Percentiles rank a stretch among this genome's conserved stretches.
Evolutionary conservation across 30 jellyfish, hydroid and myxozoan species (phyloP).

Genomic region (Rhopilema esculentum): DNA sequence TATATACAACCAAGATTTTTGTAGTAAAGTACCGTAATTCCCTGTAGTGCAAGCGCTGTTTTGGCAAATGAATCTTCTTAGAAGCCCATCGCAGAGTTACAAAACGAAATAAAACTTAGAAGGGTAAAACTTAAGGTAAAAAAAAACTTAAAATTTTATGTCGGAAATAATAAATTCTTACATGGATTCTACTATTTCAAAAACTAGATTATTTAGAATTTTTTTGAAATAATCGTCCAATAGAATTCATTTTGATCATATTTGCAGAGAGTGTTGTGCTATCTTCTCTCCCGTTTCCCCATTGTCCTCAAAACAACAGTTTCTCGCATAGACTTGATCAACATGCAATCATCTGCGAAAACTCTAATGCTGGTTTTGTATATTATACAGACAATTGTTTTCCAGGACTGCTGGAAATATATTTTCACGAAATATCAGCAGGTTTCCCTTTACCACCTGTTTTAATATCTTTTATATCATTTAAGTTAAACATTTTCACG

Average conservation of each 20-base stretch:
- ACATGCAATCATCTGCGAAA: not conserved
- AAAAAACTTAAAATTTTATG: too few species aligned
- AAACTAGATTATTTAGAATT: too few species aligned
- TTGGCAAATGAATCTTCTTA: too few species aligned
- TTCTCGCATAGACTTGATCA: not conserved
- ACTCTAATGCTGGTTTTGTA: not conserved
- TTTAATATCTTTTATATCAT: not conserved
- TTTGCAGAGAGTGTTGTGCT: not conserved
- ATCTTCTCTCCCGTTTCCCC: not conserved
- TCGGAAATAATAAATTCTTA: too few species aligned
- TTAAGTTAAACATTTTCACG: not conserved
- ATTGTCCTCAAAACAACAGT: not conserved
- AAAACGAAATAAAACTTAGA: too few species aligned
- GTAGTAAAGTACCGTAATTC: too few species aligned
- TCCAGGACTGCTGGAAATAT: not conserved
- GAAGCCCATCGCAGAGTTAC: too few species aligned
- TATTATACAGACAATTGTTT: not conserved
- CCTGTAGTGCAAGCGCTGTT: too few species aligned
- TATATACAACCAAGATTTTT: too few species aligned
- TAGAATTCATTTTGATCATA: not conserved
- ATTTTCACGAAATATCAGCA: not conserved
- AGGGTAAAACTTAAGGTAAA: too few species aligned
- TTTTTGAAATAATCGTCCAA: not conserved
- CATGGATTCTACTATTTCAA: too few species aligned
- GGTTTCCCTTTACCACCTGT: conserved; percentile 51